Evolutionary conservation across 2,888 invertebrate genomes (phyloP), one percentile per base, ranked within the genome.

Genomic region (Blera fallax): DNA sequence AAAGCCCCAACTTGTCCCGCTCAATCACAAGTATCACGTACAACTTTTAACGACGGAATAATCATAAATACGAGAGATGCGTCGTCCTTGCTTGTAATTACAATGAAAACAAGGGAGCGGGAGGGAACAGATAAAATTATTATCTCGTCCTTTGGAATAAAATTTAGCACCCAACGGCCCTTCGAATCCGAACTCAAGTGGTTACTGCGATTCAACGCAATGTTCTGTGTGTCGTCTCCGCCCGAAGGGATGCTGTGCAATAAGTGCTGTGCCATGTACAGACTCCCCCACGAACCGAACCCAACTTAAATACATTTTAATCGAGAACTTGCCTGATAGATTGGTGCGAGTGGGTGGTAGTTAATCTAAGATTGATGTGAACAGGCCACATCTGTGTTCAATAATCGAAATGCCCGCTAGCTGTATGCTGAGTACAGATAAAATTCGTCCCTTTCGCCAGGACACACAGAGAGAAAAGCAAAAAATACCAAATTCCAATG

Each of bases 341-440:
- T 34, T 16, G 37, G 37, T 27, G 60, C 62, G 54, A 50, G 34
- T 74, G 74, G 79, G 54, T 69, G 84, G 76, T 34, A 81, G 85
- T 85, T 84, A 85, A 85, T 85, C 85, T 85, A 85, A 85, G 85
- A 85, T 85, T 81, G 85, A 85, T 85, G 85, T 76, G 81, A 85
- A 85, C 85, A 76, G 65, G 81, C 65, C 85, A 76, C 85, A 85
- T 85, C 85, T 85, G 85, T 81, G 85, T 81, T 77, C 85, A 81
- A 81, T 85, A 85, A 81, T 85, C 85, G 81, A 85, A 81, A 81
- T 77, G 76, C 76, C 85, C 85, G 74, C 85, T 77, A 77, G 85
- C 85, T 85, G 34, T 85, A 77, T 74, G 65, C 76, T 69, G 64
- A 72, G 76, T 70, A 37, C 70, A 48, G 85, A 81, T 85, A 72